Conservation (phyloP, 2,888 invertebrate species). For the Nomada ferruginata region DNA sequence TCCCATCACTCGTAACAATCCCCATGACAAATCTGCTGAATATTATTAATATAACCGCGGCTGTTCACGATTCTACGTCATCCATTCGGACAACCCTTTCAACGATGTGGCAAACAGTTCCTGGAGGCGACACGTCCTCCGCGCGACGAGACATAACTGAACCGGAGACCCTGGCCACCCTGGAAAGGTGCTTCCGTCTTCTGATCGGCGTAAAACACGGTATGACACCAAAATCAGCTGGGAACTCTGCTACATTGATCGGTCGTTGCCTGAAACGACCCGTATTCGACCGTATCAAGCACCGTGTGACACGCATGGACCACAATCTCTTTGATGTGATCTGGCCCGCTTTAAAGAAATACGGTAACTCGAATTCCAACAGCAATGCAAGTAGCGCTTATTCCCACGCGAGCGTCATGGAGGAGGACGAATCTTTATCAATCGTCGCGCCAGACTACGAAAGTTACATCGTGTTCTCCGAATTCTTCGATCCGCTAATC, state of each 20-base stretch:
- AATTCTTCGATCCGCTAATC: slow-evolving; percentile 92
- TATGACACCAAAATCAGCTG: slow-evolving; percentile 87
- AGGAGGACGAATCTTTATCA: slow-evolving; percentile 89
- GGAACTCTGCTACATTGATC: slow-evolving; percentile 86
- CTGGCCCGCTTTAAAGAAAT: slow-evolving; percentile 94
- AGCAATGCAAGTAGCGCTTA: slow-evolving; percentile 82
- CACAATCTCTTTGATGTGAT: slow-evolving; percentile 95
- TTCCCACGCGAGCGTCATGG: slow-evolving; percentile 53
- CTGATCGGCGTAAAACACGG: slow-evolving; percentile 84
- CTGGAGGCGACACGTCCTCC: slow-evolving; percentile 89
- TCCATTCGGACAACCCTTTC: slow-evolving; percentile 27
- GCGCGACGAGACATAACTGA: slow-evolving; percentile 90
- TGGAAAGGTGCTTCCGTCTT: slow-evolving; percentile 91
- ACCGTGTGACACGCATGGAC: slow-evolving; percentile 91
- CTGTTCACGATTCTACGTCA: slow-evolving; percentile 20
- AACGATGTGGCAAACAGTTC: slow-evolving; percentile 85
- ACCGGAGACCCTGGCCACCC: slow-evolving; percentile 89
- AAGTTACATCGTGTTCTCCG: slow-evolving; percentile 92
- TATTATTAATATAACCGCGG: slow-evolving; percentile 39
- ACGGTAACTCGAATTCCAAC: slow-evolving; percentile 86
- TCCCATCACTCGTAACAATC: slow-evolving; percentile 26
- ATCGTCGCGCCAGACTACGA: slow-evolving; percentile 94
- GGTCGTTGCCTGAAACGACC: slow-evolving; percentile 91
- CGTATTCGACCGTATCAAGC: slow-evolving; percentile 90
- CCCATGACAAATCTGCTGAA: slow-evolving; percentile 50